Base-by-base conservation (phyloP, 2,888 invertebrate species). In the Neoscelio sp. region DNA sequence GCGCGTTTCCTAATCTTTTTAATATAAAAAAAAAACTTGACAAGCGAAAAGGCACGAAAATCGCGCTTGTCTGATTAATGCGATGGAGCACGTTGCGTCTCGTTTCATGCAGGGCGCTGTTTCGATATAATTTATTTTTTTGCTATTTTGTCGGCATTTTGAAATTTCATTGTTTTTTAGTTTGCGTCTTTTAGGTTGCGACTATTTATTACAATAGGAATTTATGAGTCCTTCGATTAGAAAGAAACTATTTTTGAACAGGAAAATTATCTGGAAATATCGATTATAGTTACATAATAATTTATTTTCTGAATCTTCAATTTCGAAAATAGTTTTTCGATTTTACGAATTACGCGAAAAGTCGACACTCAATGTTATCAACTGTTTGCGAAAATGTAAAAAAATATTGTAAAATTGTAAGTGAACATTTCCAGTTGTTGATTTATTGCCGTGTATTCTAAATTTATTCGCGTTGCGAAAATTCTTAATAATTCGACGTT, bases 1-100 rank as follows among this genome's bases (percentile, higher is more conserved):
- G 74, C 56, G 50, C 68, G 44, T 75, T 79, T 75, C 75, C 74
- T 71, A 79, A 78, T 75, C 65, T 75, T 70, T 71, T 65, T 73
- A 62, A 64, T 71, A 42, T 65, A 60, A 75, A 13, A 18, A 18
- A 23, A 7, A 33, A 38, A 33, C 23, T 54, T 68, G 46, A 54
- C 26, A 54, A 46, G 44, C 12, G 48, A 67, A 56, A 68, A 50
- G 64, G 44, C 20, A 28, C 54, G 50, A 64, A 44, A 70, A 58
- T 44, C 50, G n/a, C 30, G 40, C 62, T 62, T 71, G 70, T 62
- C 58, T 52, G 70, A 73, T 62, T 60, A 58, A 68, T 73, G 56
- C 71, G 62, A 71, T 48, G 35, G 56, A 56, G 50, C 68, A 28
- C 48, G 48, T 60, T 56, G 67, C 54, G 54, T 70, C 77, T 48